These are phyloP conservation scores for Melanaphis sacchari DNA, from an alignment of 1,140 invertebrate species.

Conservation along the genomic window DNA sequence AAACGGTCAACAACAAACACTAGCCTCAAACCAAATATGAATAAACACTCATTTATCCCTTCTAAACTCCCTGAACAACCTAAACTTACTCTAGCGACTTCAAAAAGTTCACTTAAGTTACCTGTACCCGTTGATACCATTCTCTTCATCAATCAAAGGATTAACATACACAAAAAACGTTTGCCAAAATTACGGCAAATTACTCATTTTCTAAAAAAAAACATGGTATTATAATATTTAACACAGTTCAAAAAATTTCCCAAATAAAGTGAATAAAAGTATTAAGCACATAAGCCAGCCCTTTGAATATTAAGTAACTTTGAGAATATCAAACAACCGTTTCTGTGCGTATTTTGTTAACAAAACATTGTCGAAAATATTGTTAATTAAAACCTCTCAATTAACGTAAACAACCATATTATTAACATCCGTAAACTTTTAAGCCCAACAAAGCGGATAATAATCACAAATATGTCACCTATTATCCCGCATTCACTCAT, in stretches of 20 bases:
- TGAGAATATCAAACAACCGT: not conserved
- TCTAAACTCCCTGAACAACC: too few species aligned
- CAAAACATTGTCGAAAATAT: not conserved
- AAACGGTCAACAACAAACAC: too few species aligned
- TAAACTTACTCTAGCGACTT: too few species aligned
- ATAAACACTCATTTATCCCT: too few species aligned
- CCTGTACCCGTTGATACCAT: too few species aligned
- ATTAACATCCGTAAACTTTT: not conserved
- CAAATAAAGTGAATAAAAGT: slow-evolving; percentile 12
- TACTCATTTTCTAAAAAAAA: not conserved
- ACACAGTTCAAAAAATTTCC: not conserved
- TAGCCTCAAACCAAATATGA: too few species aligned
- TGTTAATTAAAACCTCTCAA: not conserved
- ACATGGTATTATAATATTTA: not conserved
- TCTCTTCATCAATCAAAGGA: too few species aligned
- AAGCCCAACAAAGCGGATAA: not conserved
- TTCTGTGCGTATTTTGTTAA: not conserved
- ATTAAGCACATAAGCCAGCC: not conserved
- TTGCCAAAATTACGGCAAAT: not conserved
- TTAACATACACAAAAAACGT: not conserved
- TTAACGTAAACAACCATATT: not conserved
- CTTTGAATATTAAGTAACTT: not conserved
- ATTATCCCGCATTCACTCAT: not conserved
- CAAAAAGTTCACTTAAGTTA: too few species aligned
- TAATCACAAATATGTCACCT: not conserved